A percentile compares a stretch with the other conserved stretches of the same genome.
These are phyloP conservation scores for Eutolmus rufibarbis DNA, from an alignment of 2,888 invertebrate species.

Conservation along the genomic window DNA sequence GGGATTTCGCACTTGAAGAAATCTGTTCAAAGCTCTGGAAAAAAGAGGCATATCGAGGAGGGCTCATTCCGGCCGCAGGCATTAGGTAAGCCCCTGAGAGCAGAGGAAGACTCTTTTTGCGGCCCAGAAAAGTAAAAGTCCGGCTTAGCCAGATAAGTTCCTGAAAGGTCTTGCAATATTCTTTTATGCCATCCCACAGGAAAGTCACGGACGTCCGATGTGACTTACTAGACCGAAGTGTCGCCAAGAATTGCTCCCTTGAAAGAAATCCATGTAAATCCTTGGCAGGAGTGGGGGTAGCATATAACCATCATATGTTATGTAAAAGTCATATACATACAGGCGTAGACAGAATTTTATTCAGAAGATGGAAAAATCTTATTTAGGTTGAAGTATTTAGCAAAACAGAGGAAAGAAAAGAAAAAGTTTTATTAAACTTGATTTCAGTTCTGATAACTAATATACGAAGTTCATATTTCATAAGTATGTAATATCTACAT, in stretches of 20 bases:
- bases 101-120: neutral
- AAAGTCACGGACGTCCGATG: neutral
- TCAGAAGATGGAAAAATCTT: neutral
- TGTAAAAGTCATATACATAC: neutral
- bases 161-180: neutral
- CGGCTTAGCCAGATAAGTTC: neutral
- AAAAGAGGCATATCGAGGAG: neutral
- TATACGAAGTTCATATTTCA: neutral
- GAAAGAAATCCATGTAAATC: neutral
- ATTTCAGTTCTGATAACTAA: neutral
- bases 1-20: neutral
- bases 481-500: neutral
- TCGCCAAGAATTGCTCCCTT: neutral
- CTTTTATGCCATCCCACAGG: neutral
- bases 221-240: neutral
- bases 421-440: too few relatives aligned
- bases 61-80: neutral
- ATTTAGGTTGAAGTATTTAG: neutral
- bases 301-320: neutral
- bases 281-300: neutral
- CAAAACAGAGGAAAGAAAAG: too few relatives aligned
- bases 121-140: neutral
- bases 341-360: neutral
- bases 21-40: neutral
- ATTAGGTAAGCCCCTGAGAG: neutral